These are phyloP conservation scores for Rousettus leschenaultii DNA, from an alignment of 2,113 vertebrate genomes.

Conservation along the genomic window DNA sequence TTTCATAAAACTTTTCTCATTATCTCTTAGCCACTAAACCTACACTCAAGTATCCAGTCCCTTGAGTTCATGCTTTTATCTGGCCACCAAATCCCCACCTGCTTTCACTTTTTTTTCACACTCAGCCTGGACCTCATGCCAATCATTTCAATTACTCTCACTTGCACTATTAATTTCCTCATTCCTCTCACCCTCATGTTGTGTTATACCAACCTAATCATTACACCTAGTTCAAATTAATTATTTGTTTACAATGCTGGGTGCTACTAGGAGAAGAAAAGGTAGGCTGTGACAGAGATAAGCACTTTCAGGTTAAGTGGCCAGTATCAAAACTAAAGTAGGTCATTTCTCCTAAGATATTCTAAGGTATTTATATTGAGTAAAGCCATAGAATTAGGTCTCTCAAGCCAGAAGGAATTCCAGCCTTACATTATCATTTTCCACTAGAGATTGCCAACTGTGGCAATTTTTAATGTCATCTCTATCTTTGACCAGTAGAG, in stretches of 20 bases:
- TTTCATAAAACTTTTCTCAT: neutral
- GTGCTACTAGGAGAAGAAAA: neutral
- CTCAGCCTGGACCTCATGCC: too few relatives aligned
- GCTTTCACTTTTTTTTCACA: neutral
- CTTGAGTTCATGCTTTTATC: neutral
- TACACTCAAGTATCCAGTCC: neutral
- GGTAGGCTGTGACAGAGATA: neutral
- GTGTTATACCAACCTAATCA: neutral
- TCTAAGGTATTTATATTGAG: neutral
- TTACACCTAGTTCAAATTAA: neutral
- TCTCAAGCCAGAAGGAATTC: neutral
- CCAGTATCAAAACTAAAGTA: neutral
- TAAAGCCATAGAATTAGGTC: neutral
- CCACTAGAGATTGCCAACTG: neutral
- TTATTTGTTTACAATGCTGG: neutral
- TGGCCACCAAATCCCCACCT: neutral
- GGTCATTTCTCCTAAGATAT: neutral
- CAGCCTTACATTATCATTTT: neutral
- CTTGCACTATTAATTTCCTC: neutral
- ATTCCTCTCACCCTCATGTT: neutral
- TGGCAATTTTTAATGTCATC: neutral
- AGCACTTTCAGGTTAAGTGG: neutral
- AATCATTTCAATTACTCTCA: neutral
- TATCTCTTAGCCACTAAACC: neutral
- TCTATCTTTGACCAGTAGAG: neutral